A percentile compares a stretch with the other conserved stretches of the same genome.
Conservation (phyloP, 1,140 invertebrate species). For the Trialeurodes vaporariorum region DNA sequence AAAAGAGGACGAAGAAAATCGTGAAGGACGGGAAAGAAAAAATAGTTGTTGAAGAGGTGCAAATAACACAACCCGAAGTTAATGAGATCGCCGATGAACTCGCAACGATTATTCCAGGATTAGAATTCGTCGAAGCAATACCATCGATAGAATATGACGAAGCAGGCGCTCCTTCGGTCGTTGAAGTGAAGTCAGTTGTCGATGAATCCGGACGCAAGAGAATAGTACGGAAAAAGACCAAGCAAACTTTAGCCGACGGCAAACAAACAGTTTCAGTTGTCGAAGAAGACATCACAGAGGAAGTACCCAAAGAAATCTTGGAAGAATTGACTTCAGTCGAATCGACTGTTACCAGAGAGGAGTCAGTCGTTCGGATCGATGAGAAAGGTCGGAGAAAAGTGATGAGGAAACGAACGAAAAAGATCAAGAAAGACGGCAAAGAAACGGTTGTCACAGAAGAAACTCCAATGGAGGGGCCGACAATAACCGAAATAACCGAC, state of each 20-base stretch:
- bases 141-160: background rate
- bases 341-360: too few species aligned
- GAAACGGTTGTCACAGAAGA: background rate
- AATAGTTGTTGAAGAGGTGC: background rate
- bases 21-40: background rate
- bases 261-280: background rate
- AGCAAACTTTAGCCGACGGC: background rate
- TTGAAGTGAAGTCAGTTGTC: background rate
- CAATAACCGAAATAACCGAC: background rate
- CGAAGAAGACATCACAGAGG: background rate
- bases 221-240: background rate
- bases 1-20: background rate
- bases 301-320: background rate
- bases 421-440: background rate
- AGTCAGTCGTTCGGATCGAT: background rate
- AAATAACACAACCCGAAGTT: background rate
- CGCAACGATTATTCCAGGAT: background rate
- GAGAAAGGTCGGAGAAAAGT: constrained; percentile 4
- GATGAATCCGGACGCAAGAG: background rate
- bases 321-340: background rate
- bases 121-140: background rate
- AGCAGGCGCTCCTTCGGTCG: background rate
- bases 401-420: background rate
- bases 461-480: background rate
- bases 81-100: background rate